Conservation (phyloP, 2,797 vertebrate genomes). For the Trachurus trachurus region DNA sequence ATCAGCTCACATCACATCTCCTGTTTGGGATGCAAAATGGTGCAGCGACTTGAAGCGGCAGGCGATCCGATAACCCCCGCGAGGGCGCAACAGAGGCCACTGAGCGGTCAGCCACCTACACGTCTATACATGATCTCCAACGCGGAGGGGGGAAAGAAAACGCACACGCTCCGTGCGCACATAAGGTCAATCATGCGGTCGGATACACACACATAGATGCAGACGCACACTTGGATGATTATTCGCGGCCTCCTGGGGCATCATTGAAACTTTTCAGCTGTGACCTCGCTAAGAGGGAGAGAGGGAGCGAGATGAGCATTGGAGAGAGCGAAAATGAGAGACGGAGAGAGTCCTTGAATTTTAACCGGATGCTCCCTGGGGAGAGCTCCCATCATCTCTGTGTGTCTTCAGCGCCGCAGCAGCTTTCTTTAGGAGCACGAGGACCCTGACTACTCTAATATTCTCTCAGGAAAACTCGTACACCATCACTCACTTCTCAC, state of each 20-base stretch:
- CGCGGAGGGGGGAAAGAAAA: conserved; percentile 11
- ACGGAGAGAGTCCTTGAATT: conserved; percentile 75
- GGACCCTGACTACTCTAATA: conserved; percentile 48
- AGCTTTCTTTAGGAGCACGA: conserved; percentile 50
- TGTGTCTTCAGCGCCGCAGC: conserved; percentile 56
- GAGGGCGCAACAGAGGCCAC: conserved; percentile 18
- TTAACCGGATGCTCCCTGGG: conserved; percentile 66
- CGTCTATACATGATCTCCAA: conserved; percentile 27
- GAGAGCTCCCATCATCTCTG: conserved; percentile 66
- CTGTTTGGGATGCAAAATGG: conserved; percentile 32
- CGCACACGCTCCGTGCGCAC: conserved; percentile 25
- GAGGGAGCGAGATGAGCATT: conserved; percentile 59
- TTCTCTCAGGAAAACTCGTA: conserved; percentile 43
- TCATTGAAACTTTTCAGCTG: conserved; percentile 74
- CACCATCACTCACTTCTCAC: conserved; percentile 33
- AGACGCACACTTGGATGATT: conserved; percentile 68
- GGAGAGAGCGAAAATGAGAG: conserved; percentile 52
- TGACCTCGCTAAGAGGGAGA: conserved; percentile 69
- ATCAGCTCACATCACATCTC: conserved; percentile 10
- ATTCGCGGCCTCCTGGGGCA: conserved; percentile 64
- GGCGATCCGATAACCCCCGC: conserved; percentile 29
- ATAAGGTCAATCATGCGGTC: conserved; percentile 64
- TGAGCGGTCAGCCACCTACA: conserved; percentile 20
- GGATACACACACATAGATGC: conserved; percentile 58
- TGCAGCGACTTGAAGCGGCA: not conserved